Evolutionary conservation across 1,140 invertebrate genomes (phyloP).

Genomic region (Acyrthosiphon pisum): DNA sequence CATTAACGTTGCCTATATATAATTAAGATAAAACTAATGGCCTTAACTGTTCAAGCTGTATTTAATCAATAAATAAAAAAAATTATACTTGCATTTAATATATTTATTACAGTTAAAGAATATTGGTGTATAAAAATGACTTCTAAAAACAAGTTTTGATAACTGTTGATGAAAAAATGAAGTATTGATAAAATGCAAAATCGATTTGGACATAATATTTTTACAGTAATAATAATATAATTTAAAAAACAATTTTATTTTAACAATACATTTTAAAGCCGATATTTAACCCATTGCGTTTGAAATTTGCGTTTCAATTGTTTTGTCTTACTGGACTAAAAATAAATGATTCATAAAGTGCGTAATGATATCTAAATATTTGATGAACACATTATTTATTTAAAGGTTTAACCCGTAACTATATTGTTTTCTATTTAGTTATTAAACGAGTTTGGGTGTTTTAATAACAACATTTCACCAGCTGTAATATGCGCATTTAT

Average conservation of each 20-base stretch:
- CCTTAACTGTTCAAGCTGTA: no score
- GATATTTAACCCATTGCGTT: not conserved
- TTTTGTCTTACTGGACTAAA: not conserved
- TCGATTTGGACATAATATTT: not conserved
- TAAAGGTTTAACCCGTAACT: conserved; percentile 2
- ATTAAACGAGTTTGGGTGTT: not conserved
- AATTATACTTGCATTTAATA: no score
- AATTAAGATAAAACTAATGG: no score
- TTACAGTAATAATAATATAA: not conserved
- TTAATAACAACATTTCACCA: not conserved
- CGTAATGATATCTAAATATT: not conserved
- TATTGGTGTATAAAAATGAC: no score
- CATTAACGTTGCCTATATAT: no score
- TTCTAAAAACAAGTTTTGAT: not conserved
- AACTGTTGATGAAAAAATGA: not conserved
- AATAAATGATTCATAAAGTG: not conserved
- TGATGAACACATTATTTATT: not conserved
- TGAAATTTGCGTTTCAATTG: not conserved
- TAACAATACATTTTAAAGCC: not conserved
- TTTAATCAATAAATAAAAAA: no score
- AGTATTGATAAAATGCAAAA: not conserved
- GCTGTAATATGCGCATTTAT: not conserved
- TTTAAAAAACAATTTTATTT: not conserved
- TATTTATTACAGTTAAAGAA: no score
- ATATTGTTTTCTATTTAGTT: conserved; percentile 13